Evolutionary conservation across 2,113 vertebrate genomes (phyloP).

Genomic region (Mormyrus iriodes): DNA sequence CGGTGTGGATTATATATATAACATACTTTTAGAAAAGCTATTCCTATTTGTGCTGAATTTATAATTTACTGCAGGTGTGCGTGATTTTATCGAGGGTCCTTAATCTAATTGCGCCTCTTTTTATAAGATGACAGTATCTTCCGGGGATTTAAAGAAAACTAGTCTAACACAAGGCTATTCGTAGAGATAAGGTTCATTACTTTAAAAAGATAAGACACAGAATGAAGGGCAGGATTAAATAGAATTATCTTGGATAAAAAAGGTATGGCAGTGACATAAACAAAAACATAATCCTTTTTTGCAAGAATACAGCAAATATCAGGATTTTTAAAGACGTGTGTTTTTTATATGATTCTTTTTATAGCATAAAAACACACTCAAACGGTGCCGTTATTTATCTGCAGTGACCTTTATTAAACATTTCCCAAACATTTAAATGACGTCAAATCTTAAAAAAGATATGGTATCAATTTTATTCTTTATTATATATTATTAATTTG

Average conservation of each 20-base stretch:
- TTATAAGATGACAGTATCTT: conserved; percentile 5
- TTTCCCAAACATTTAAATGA: background rate
- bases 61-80: background rate
- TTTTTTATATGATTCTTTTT: background rate
- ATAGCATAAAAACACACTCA: background rate
- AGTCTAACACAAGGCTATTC: background rate
- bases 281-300: background rate
- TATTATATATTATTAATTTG: background rate
- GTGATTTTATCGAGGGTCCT: conserved; percentile 19
- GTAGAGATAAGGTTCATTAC: conserved; percentile 21
- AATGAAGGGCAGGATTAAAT: conserved; percentile 5
- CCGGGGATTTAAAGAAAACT: background rate
- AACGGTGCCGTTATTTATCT: background rate
- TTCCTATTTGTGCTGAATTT: conserved; percentile 1
- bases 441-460: background rate
- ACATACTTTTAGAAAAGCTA: background rate
- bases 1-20: background rate
- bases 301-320: background rate
- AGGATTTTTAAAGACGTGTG: background rate
- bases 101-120: conserved; percentile 14
- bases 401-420: background rate
- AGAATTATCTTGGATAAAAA: background rate
- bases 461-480: no score
- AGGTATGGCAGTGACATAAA: background rate
- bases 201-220: background rate